These are phyloP conservation scores for Cancer borealis DNA, from an alignment of 2,888 invertebrate genomes.

Conservation along the genomic window DNA sequence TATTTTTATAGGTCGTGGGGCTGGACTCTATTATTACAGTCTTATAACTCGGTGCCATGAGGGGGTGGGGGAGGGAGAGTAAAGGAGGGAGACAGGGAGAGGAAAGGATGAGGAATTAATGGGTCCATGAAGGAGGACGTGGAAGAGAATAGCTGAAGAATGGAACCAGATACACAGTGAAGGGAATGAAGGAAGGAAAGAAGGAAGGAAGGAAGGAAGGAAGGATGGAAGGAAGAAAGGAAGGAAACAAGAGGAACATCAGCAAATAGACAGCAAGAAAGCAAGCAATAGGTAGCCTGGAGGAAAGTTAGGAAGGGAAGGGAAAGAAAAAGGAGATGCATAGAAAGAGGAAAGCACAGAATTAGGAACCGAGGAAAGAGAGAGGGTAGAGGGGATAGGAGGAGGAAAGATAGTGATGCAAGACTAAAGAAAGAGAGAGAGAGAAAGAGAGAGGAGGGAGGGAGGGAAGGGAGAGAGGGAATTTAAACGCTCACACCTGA, in stretches of 20 bases:
- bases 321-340: neutral
- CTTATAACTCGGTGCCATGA: constrained; percentile 16
- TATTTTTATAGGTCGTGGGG: constrained; percentile 17
- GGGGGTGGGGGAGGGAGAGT: neutral
- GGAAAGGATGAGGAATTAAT: neutral
- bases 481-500: constrained; percentile 32
- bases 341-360: too few relatives aligned
- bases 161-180: neutral
- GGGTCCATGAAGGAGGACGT: neutral
- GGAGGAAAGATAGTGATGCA: neutral
- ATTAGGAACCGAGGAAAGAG: too few relatives aligned
- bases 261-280: neutral
- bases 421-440: neutral
- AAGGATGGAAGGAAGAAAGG: neutral
- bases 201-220: neutral
- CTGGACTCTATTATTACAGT: constrained; percentile 13
- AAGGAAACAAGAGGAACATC: neutral
- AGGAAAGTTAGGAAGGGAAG: neutral
- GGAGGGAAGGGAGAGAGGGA: constrained; percentile 26
- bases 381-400: too few relatives aligned
- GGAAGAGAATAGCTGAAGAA: neutral
- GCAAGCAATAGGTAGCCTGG: neutral
- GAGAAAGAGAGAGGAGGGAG: neutral
- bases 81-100: neutral
- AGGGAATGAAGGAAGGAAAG: neutral